Base-by-base conservation (phyloP, 1,140 invertebrate genomes). In the Ditylenchus dipsaci region DNA sequence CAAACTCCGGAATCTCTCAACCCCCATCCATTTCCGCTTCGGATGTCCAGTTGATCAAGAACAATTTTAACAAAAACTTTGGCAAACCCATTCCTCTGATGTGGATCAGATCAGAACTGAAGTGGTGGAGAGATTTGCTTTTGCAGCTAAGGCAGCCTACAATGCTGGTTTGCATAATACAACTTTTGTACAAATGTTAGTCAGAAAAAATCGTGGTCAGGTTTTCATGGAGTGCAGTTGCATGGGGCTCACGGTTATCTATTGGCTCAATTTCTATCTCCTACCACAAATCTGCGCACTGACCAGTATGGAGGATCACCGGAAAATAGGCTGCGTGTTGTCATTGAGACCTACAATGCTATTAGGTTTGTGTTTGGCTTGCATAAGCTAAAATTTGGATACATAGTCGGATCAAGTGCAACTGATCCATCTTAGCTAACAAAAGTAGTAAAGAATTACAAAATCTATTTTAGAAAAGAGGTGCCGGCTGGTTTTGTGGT, bases 241-340 rank as follows among this genome's bases (percentile, higher is more conserved):
- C 79, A 81, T 68, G 58, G n/a, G 29, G 79, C 80, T 42, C 80
- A 81, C 63, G 79, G 79, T n/a, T 81, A 81, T 45, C 74, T 81
- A 11, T 29, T 81, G 1, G 68, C 78, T 15, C 73, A 81, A 47
- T 81, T 81, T 42, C 56, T 76, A 8, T 79, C 76, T 1, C 80
- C 80, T 26, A 76, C 70, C 17, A 76, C 77, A 8, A 81, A 81
- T 56, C 64, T 67, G 42, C 33, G 79, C 30, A 79, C 75, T 1
- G 79, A 81, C 59, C 53, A 80, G 15, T 81, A 82, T 42, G 79
- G 79, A 43, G 79, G 79, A 17, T 42, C 43, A 26, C 29, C 69
- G 21, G 59, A 69, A 19, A 81, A 81, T 65, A 65, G 80, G 23
- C 63, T 68, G 3, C 56, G 80, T 29, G 65, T 80, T 29, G 27